Evolutionary conservation across 1,140 invertebrate genomes (phyloP).

Genomic region (Bombus pyrosoma): DNA sequence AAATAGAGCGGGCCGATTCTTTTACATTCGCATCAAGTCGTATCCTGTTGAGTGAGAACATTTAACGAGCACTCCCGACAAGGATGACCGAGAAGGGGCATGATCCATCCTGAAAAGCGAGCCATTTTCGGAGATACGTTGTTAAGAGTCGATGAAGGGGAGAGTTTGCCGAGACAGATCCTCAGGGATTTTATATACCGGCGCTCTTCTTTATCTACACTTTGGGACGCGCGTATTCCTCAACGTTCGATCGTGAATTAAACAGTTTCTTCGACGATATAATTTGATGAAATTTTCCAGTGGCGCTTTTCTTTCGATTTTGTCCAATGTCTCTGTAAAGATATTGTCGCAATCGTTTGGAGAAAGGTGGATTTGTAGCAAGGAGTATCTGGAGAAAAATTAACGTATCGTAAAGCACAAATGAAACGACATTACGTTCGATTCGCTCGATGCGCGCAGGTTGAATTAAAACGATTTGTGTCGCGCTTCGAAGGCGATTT

Average conservation of each 20-base stretch:
- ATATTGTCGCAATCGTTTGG: neutral
- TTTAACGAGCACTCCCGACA: slow-evolving; percentile 33
- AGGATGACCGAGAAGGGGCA: slow-evolving; percentile 6
- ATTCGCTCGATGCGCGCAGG: neutral
- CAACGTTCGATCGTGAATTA: neutral
- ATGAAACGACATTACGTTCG: neutral
- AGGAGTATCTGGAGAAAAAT: too few species aligned
- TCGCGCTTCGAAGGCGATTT: neutral
- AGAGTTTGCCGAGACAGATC: slow-evolving; percentile 24
- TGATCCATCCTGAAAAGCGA: slow-evolving; percentile 13
- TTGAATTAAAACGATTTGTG: neutral
- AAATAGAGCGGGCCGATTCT: slow-evolving; percentile 20
- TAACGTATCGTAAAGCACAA: too few species aligned
- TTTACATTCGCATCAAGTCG: slow-evolving; percentile 47
- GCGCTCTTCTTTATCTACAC: slow-evolving; percentile 5
- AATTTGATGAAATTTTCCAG: neutral
- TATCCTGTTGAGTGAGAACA: slow-evolving; percentile 28
- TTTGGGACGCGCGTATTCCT: neutral
- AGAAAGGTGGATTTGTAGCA: too few species aligned
- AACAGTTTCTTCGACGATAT: neutral
- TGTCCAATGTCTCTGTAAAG: neutral
- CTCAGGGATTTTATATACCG: slow-evolving; percentile 15
- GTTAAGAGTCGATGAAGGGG: neutral
- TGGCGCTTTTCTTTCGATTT: neutral
- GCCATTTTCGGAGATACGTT: slow-evolving; percentile 11